Conservation (phyloP, 1,140 invertebrate genomes). For the Pseudoatta argentina region DNA sequence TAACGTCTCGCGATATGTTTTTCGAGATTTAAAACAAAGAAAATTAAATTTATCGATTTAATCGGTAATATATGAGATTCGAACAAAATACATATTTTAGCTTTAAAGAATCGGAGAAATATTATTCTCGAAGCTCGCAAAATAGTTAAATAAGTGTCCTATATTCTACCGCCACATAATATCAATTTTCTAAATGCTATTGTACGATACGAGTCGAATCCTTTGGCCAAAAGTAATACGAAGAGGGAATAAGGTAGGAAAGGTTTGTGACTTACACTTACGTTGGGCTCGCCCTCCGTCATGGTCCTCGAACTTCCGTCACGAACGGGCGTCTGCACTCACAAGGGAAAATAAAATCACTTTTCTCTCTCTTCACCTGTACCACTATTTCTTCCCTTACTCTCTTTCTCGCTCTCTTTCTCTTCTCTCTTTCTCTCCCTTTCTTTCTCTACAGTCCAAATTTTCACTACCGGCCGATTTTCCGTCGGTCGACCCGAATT, state of each 20-base stretch:
- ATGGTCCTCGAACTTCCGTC: conserved; percentile 57
- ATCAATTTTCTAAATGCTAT: conserved; percentile 41
- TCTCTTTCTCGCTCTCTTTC: neutral
- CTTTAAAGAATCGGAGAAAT: neutral
- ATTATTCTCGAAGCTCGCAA: neutral
- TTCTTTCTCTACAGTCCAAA: conserved; percentile 34
- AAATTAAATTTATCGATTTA: neutral
- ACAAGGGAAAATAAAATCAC: conserved; percentile 54
- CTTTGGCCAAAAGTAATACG: neutral
- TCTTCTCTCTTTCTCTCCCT: neutral
- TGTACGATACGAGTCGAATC: neutral
- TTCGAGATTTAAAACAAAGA: neutral
- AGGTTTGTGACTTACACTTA: conserved; percentile 58
- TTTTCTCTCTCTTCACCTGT: neutral
- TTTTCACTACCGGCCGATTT: conserved; percentile 49
- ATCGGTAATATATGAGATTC: neutral
- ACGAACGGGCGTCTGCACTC: conserved; percentile 41
- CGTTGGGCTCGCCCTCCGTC: conserved; percentile 63
- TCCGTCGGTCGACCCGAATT: conserved; percentile 45
- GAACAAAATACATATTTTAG: neutral
- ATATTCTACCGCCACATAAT: neutral
- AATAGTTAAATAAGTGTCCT: neutral
- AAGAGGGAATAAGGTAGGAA: conserved; percentile 10
- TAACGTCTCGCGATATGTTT: neutral
- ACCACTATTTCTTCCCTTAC: neutral